Evolutionary conservation across 2,113 vertebrate genomes (phyloP), one percentile per base, ranked within the genome.

Genomic region (Muntiacus muntjak): DNA sequence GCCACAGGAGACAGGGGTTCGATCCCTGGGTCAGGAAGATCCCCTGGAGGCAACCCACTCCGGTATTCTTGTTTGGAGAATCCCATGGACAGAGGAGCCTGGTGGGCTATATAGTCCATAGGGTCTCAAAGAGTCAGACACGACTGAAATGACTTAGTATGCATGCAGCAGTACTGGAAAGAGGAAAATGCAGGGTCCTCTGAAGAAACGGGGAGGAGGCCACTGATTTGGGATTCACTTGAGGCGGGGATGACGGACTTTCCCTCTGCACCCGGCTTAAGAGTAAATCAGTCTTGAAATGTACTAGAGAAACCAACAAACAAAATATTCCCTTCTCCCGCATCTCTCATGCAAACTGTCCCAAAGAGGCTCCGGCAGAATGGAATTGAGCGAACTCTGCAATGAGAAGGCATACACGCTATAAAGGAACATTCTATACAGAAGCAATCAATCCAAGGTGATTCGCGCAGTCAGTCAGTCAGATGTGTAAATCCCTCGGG

Each of bases 231-330:
- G 64, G 74, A 55, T 40, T 33, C 43, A 36, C 79, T 71, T 21
- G 89, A n/a, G 9, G 16, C 30, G 50, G n/a, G 54, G 89, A 36
- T 54, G 87, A 84, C 1, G 13, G 52, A 17, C 82, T 95, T 85
- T 93, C 45, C 60, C 84, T 1, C 0, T 52, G 82, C 5, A 3
- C 17, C 33, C 2, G 0, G 88, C 26, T 40, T 6, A 74, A 33
- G 96, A 90, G 62, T 67, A 21, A 97, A 93, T 23, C 93, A 87
- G 92, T 52, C 94, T 82, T 71, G 40, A 64, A 97, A 95, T 64
- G 92, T 62, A 79, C 62, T 78, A 36, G 96, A 95, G 92, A 95
- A 93, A 96, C 71, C 93, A 88, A 85, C 95, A 97, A 94, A 55
- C 86, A 89, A 7, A 90, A 7, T 2, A 1, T 45, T 92, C 1